Percentiles rank a stretch among this genome's conserved stretches.
Conservation (phyloP, 2,888 invertebrate species). For the Galerucella pusilla region DNA sequence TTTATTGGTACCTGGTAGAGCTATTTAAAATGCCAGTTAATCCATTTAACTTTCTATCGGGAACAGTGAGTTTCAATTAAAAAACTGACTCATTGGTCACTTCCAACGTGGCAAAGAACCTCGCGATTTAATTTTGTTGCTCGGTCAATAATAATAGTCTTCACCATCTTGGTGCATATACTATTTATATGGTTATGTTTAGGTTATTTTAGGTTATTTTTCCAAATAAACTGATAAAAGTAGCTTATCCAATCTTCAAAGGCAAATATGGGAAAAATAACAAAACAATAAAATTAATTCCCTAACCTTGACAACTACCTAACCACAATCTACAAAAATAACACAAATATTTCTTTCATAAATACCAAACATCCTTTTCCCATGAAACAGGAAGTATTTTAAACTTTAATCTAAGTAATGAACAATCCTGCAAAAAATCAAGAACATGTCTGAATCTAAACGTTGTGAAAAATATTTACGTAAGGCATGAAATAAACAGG, state of each 20-base stretch:
- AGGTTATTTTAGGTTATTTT: too few species aligned
- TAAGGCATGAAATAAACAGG: slow-evolving; percentile 1
- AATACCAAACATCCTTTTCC: not conserved
- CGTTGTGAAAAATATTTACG: not conserved
- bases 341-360: not conserved
- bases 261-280: not conserved
- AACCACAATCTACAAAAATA: not conserved
- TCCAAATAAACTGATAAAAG: not conserved
- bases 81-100: too few species aligned
- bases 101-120: too few species aligned
- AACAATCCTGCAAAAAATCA: slow-evolving; percentile 1
- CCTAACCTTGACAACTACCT: slow-evolving; percentile 4
- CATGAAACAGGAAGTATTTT: not conserved
- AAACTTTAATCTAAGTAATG: not conserved
- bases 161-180: too few species aligned
- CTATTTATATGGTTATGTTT: too few species aligned
- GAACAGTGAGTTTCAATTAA: too few species aligned
- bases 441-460: not conserved
- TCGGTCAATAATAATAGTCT: too few species aligned
- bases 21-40: too few species aligned
- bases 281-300: not conserved
- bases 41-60: too few species aligned
- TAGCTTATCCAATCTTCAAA: not conserved
- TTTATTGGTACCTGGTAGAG: too few species aligned
- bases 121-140: too few species aligned